These are phyloP conservation scores for Macrophya annulata DNA, from an alignment of 2,888 invertebrate species.

Conservation along the genomic window DNA sequence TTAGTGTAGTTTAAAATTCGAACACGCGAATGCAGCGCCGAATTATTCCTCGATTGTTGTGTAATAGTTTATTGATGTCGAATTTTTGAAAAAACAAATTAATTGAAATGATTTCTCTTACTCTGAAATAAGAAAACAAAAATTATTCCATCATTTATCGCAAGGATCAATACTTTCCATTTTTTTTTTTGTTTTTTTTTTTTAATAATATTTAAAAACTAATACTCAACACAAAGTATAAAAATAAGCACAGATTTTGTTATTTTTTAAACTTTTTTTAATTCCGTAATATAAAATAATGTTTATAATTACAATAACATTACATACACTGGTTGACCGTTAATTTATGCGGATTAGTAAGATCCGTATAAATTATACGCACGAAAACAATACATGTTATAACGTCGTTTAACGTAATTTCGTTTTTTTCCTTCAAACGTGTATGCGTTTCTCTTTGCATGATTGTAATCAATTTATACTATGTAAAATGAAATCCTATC, in stretches of 20 bases:
- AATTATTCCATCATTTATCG: background rate
- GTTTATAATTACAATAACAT: conserved; percentile 44
- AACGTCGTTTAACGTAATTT: background rate
- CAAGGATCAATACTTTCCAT: background rate
- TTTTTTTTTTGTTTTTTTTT: too few species aligned
- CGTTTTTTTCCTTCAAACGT: background rate
- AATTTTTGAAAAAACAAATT: background rate
- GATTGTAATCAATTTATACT: conserved; percentile 39
- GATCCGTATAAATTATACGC: conserved; percentile 16
- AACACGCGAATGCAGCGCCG: background rate
- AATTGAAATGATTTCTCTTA: background rate
- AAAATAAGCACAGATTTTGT: background rate
- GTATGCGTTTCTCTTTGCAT: background rate
- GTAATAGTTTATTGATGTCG: conserved; percentile 9
- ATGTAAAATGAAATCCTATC: conserved; percentile 45
- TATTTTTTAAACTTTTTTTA: conserved; percentile 27
- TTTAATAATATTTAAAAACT: background rate
- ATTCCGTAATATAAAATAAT: conserved; percentile 53
- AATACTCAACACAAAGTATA: background rate
- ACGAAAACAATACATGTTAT: conserved; percentile 3
- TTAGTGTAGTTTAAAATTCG: background rate
- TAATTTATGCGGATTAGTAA: background rate
- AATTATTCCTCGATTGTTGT: background rate
- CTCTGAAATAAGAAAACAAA: background rate
- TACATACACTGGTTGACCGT: conserved; percentile 30